A percentile compares a stretch with the other conserved stretches of the same genome.
Conservation (phyloP, 1,140 invertebrate species). For the Pentalonia nigronervosa region DNA sequence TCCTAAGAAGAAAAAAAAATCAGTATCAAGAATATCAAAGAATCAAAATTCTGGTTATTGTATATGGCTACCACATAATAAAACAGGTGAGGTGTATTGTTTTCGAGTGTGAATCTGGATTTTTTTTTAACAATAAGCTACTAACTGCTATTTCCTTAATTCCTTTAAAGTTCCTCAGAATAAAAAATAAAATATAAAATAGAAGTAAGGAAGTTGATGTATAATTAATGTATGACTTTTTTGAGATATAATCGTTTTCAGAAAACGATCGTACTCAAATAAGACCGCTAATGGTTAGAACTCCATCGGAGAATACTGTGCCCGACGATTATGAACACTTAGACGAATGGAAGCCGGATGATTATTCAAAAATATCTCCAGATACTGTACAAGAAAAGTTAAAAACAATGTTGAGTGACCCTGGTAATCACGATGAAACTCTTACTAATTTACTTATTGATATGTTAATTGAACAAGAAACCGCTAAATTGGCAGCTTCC, state of each 20-base stretch:
- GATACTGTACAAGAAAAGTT: conserved; percentile 55
- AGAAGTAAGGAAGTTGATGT: neutral
- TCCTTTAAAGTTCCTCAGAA: conserved; percentile 31
- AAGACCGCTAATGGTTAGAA: conserved; percentile 54
- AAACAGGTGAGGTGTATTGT: conserved; percentile 45
- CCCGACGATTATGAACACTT: conserved; percentile 49
- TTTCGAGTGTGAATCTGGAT: conserved; percentile 20
- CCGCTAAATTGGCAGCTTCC: conserved; percentile 59
- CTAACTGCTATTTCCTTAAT: conserved; percentile 49
- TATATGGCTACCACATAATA: conserved; percentile 45
- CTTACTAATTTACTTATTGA: conserved; percentile 60
- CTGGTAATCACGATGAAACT: conserved; percentile 59
- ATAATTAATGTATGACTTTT: neutral
- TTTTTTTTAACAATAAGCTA: conserved; percentile 43
- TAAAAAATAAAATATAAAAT: conserved; percentile 33
- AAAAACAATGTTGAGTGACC: conserved; percentile 48
- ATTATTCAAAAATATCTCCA: conserved; percentile 54
- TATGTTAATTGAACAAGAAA: conserved; percentile 61
- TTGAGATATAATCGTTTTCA: conserved; percentile 48
- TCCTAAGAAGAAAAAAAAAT: conserved; percentile 34
- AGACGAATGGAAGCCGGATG: conserved; percentile 47
- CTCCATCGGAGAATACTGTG: conserved; percentile 51
- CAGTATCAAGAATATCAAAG: conserved; percentile 11
- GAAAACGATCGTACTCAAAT: conserved; percentile 36
- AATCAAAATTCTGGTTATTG: conserved; percentile 50